phyloP scores from a whole-genome alignment of 2,888 invertebrate species.

The Drosophila atroscutellata region DNA sequence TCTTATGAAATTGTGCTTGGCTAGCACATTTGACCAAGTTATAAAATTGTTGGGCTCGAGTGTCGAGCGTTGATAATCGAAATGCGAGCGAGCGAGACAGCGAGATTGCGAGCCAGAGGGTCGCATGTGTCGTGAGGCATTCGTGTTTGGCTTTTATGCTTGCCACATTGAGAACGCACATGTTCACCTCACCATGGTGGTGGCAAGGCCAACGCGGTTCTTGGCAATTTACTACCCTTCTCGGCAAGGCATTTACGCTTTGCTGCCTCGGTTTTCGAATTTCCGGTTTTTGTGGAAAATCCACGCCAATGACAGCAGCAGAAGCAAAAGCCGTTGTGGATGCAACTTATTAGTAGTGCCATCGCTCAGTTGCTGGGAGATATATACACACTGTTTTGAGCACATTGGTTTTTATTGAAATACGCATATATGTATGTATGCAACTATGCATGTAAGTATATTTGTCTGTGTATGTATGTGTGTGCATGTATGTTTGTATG shows the following conservation, averaged over 20 bases:
- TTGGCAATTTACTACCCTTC: slow-evolving; percentile 47
- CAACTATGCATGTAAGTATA: neutral
- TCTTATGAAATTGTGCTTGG: slow-evolving; percentile 48
- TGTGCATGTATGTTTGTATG: neutral
- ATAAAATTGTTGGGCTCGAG: slow-evolving; percentile 36
- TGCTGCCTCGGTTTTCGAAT: slow-evolving; percentile 36
- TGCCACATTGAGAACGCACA: slow-evolving; percentile 46
- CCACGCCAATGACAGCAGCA: slow-evolving; percentile 52
- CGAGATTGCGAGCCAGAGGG: slow-evolving; percentile 15
- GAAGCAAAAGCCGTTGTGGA: slow-evolving; percentile 13
- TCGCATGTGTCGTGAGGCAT: slow-evolving; percentile 56
- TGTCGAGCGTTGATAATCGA: slow-evolving; percentile 43
- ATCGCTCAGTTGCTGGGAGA: slow-evolving; percentile 28
- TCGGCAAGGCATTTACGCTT: slow-evolving; percentile 20
- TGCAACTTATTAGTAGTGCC: slow-evolving; percentile 39
- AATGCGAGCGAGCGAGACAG: slow-evolving; percentile 26
- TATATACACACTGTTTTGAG: neutral
- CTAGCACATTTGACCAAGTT: slow-evolving; percentile 30
- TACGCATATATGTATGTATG: slow-evolving; percentile 11
- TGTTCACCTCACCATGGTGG: slow-evolving; percentile 33
- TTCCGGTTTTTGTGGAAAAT: slow-evolving; percentile 55
- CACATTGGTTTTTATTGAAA: neutral
- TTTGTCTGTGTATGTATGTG: neutral
- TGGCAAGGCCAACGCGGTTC: slow-evolving; percentile 48
- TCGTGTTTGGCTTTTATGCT: slow-evolving; percentile 56